Percentiles rank a stretch among this genome's conserved stretches.
These are phyloP conservation scores for Thunnus maccoyii DNA, from an alignment of 2,113 vertebrate genomes.

Conservation along the genomic window DNA sequence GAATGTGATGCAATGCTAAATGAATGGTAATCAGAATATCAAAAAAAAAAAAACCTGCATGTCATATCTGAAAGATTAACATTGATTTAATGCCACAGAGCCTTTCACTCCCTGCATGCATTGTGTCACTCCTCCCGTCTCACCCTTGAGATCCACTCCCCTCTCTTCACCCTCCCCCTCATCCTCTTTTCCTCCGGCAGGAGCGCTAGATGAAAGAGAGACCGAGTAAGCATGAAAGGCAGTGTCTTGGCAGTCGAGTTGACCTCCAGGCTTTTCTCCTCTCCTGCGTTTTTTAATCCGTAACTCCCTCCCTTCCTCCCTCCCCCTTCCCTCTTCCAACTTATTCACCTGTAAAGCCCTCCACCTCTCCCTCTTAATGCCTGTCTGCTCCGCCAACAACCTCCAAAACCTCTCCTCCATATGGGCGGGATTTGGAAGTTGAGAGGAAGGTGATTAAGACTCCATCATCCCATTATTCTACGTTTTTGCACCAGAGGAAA, in stretches of 20 bases:
- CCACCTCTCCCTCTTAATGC: slow-evolving; percentile 25
- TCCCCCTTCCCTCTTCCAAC: background rate
- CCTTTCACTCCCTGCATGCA: slow-evolving; percentile 27
- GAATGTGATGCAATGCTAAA: slow-evolving; percentile 15
- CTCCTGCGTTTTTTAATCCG: slow-evolving; percentile 43
- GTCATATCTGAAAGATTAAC: slow-evolving; percentile 25
- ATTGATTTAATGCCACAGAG: slow-evolving; percentile 18
- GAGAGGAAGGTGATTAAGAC: slow-evolving; percentile 22
- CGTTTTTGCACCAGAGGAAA: background rate
- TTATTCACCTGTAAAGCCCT: slow-evolving; percentile 68
- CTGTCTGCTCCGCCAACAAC: slow-evolving; percentile 18
- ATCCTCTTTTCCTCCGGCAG: slow-evolving; percentile 41
- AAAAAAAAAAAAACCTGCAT: background rate
- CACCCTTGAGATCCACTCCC: slow-evolving; percentile 1
- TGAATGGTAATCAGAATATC: slow-evolving; percentile 39
- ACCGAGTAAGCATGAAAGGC: slow-evolving; percentile 62
- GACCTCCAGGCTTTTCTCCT: slow-evolving; percentile 73
- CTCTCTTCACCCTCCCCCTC: background rate
- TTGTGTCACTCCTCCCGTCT: slow-evolving; percentile 45
- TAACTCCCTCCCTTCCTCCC: background rate
- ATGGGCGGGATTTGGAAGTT: slow-evolving; percentile 42
- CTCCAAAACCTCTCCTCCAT: slow-evolving; percentile 24
- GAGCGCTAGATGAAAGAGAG: slow-evolving; percentile 71
- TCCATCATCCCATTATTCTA: slow-evolving; percentile 19
- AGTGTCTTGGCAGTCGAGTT: slow-evolving; percentile 65